Percentiles rank a stretch among this genome's conserved stretches.
Evolutionary conservation across 2,888 invertebrate species (phyloP).

Genomic region (Drosophila melanosoma): DNA sequence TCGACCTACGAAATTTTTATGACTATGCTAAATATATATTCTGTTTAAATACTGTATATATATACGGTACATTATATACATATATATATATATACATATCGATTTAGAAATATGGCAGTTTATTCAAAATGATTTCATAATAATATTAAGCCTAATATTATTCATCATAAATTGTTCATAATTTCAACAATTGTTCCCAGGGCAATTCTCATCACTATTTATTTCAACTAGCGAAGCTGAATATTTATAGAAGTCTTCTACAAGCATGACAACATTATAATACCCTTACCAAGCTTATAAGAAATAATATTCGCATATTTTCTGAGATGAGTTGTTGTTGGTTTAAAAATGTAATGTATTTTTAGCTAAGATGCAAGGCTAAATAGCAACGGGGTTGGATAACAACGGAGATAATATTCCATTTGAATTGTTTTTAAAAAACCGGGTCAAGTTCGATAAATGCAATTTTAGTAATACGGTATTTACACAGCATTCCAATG

Average conservation of each 20-base stretch:
- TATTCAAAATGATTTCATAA: background rate
- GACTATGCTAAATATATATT: no score
- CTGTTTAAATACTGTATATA: no score
- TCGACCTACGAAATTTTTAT: background rate
- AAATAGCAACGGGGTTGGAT: background rate
- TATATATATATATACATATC: no score
- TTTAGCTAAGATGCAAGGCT: background rate
- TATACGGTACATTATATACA: no score
- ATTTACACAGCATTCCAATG: slow-evolving; percentile 17
- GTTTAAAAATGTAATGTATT: background rate
- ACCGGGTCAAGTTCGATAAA: slow-evolving; percentile 2
- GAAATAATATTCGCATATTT: no score
- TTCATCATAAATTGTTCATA: no score
- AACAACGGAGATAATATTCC: background rate
- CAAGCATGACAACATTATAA: background rate
- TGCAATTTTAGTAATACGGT: slow-evolving; percentile 15
- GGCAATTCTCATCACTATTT: no score
- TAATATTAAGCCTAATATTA: no score
- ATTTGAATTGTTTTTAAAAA: background rate
- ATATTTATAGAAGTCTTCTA: background rate
- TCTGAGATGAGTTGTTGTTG: background rate
- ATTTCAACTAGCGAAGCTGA: background rate
- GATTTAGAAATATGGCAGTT: background rate
- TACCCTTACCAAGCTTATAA: background rate
- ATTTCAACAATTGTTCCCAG: no score